Percentiles rank a stretch among this genome's conserved stretches.
Evolutionary conservation across 1,140 invertebrate genomes (phyloP).

Genomic region (Delia radicum): DNA sequence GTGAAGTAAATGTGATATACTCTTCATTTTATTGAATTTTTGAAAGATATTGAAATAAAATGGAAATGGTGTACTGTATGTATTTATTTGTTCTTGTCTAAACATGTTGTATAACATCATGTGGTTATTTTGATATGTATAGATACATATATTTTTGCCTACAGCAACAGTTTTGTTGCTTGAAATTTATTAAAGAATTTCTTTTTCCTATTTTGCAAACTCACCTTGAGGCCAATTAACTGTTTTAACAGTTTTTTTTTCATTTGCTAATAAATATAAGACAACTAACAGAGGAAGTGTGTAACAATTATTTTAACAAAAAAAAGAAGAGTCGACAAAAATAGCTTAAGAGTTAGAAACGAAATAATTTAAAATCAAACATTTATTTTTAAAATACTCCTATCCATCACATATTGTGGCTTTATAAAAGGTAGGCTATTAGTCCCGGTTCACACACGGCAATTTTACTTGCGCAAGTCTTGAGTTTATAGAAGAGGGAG

Average conservation of each 20-base stretch:
- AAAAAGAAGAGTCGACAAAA: too few relatives aligned
- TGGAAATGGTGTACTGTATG: neutral
- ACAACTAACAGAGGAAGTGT: too few relatives aligned
- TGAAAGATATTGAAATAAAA: neutral
- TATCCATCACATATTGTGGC: too few relatives aligned
- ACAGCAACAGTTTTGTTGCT: neutral
- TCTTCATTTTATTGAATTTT: neutral
- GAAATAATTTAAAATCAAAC: too few relatives aligned
- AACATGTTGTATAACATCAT: neutral
- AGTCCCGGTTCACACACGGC: too few relatives aligned
- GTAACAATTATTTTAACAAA: too few relatives aligned
- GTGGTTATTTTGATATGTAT: neutral
- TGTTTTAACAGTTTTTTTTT: neutral
- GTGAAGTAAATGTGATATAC: too few relatives aligned
- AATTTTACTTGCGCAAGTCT: too few relatives aligned
- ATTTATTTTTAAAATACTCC: too few relatives aligned
- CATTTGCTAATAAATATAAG: neutral
- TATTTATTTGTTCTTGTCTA: neutral
- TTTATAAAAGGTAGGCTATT: too few relatives aligned
- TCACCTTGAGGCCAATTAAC: conserved; percentile 3
- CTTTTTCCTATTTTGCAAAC: neutral
- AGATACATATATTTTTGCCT: neutral
- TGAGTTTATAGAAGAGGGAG: too few relatives aligned
- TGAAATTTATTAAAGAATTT: neutral
- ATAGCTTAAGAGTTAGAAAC: too few relatives aligned